A percentile compares a stretch with the other conserved stretches of the same genome.
Conservation (phyloP, 2,113 vertebrate genomes). For the Gambusia affinis region DNA sequence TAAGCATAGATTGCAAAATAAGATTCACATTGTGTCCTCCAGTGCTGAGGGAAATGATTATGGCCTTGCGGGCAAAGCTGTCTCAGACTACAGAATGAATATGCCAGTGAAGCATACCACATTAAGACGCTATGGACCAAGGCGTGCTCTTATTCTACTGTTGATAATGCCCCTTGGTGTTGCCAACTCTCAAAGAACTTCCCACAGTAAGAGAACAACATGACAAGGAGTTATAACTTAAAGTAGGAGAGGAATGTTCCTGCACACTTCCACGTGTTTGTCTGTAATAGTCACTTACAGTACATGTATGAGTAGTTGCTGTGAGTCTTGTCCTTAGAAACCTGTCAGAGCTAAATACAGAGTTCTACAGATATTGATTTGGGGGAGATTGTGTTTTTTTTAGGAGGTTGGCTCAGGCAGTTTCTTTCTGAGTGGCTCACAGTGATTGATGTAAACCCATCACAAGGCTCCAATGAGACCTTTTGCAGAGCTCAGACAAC, state of each 20-base stretch:
- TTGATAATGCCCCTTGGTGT: conserved; percentile 55
- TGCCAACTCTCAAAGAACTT: conserved; percentile 36
- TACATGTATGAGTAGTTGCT: neutral
- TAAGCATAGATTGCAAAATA: conserved; percentile 75
- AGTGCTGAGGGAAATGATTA: conserved; percentile 53
- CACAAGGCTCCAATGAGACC: conserved; percentile 1
- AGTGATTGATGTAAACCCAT: conserved; percentile 15
- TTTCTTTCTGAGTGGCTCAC: conserved; percentile 1
- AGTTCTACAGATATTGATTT: conserved; percentile 6
- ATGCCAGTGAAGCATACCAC: conserved; percentile 66
- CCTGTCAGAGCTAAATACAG: neutral
- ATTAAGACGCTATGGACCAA: conserved; percentile 65
- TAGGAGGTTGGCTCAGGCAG: neutral
- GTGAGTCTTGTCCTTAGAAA: neutral
- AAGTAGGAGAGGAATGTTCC: conserved; percentile 24
- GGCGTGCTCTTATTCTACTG: conserved; percentile 48
- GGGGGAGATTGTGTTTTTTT: neutral
- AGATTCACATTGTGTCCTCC: conserved; percentile 67
- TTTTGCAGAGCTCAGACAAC: conserved; percentile 4
- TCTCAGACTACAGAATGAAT: conserved; percentile 63
- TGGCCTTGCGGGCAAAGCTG: conserved; percentile 61
- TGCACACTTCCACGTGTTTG: neutral
- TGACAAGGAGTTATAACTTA: conserved; percentile 25
- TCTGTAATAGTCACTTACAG: neutral
- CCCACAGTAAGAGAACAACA: conserved; percentile 11